phyloP scores from a whole-genome alignment of 2,113 vertebrate genomes.

The Scalopus aquaticus region DNA sequence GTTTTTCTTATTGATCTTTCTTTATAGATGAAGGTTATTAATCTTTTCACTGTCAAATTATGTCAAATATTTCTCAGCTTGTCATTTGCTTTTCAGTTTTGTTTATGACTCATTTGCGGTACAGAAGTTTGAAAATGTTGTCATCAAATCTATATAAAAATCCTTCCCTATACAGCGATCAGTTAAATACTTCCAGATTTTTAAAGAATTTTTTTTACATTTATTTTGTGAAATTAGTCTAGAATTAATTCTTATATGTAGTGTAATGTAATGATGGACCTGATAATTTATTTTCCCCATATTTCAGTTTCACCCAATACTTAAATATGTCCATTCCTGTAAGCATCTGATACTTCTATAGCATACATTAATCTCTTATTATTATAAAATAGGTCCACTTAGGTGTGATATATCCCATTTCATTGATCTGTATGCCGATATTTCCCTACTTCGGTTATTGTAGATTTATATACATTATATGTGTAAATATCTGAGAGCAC shows the following conservation, averaged over 20 bases:
- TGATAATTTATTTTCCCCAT: not conserved
- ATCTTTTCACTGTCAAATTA: slow-evolving; percentile 8
- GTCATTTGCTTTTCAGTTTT: slow-evolving; percentile 5
- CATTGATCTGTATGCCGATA: not conserved
- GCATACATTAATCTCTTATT: not conserved
- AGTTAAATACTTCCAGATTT: not conserved
- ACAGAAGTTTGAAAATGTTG: not conserved
- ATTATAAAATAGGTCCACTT: not conserved
- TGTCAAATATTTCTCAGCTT: not conserved
- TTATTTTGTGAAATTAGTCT: not conserved
- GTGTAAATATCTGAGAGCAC: not conserved
- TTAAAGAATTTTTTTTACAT: not conserved
- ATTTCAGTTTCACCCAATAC: not conserved
- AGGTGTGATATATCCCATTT: not conserved
- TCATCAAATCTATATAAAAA: not conserved
- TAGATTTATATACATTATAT: not conserved
- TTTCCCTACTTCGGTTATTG: slow-evolving; percentile 24
- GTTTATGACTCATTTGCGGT: not conserved
- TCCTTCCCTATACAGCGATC: not conserved
- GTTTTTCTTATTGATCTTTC: slow-evolving; percentile 19
- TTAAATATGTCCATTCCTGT: not conserved
- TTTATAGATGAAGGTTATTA: not conserved
- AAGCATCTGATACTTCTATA: not conserved
- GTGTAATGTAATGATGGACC: not conserved
- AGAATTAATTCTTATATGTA: not conserved